Evolutionary conservation across 2,888 invertebrate species (phyloP), one percentile per base, ranked within the genome.

Genomic region (Chydorus sphaericus): DNA sequence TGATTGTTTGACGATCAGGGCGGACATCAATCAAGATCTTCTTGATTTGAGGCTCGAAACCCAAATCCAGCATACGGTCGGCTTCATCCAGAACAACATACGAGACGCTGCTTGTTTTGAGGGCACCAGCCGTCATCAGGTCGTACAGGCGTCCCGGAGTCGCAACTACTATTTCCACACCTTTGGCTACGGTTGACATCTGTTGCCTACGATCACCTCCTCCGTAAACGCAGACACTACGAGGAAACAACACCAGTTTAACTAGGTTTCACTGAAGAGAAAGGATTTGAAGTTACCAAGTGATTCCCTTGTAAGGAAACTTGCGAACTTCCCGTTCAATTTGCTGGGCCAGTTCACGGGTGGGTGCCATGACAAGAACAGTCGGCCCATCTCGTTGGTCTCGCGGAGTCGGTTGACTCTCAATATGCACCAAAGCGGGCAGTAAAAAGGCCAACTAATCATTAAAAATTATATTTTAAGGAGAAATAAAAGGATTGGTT

Each of bases 61-160:
- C 87, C 82, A 87, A 83, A 63, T 87, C 87, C 61, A 88, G 71
- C 88, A 88, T 88, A 58, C 86, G 77, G 68, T 88, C 88, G 10
- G 87, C 88, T 73, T 97, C 97, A 72, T 97, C 96, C 56, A 97
- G 71, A 18, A 91, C 86, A 62, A 92, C 77, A 68, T 88, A 93
- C 0, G 91, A 89, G 38, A 94, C 82, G 53, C 81, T 78, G 10
- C 78, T 78, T 1, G 91, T 77, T 64, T 84, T 78, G n/a, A 93
- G 73, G 61, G 80, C 75, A 11, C 71, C 77, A 10, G 79, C 77
- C 67, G 78, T 72, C 0, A 88, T 79, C n/a, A 96, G 75, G 73
- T 96, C 94, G 69, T 91, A 91, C 0, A 96, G 75, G 55, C 94
- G 76, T 2, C 94, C 94, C 0, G 94, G 94, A 2, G 94, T 96